A percentile compares a stretch with the other conserved stretches of the same genome.
Conservation (phyloP, 2,888 invertebrate genomes). For the Eupsilia transversa region DNA sequence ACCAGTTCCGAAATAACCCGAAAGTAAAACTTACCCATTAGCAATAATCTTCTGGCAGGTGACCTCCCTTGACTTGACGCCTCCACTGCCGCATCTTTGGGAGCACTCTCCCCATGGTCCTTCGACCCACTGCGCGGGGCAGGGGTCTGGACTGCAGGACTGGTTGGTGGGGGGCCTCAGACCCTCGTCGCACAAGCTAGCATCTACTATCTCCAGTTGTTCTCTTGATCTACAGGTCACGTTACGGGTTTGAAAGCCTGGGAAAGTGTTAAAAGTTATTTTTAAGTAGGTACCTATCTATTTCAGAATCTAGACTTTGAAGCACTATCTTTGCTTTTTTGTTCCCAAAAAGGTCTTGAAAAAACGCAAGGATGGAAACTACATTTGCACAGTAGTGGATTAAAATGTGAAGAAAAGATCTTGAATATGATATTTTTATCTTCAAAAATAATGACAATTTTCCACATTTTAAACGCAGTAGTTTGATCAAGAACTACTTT, state of each 20-base stretch:
- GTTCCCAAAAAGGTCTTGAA: neutral
- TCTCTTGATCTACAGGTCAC: slow-evolving; percentile 95
- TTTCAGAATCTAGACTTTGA: neutral
- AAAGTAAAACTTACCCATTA: slow-evolving; percentile 89
- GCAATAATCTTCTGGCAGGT: slow-evolving; percentile 95
- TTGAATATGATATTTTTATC: neutral
- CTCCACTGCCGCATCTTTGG: slow-evolving; percentile 94
- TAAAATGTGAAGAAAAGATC: neutral
- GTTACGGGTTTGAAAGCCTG: slow-evolving; percentile 93
- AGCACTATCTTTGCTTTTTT: neutral
- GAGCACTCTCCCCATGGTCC: slow-evolving; percentile 96
- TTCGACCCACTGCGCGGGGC: slow-evolving; percentile 95
- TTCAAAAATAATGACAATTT: neutral
- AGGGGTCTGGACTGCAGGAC: slow-evolving; percentile 94
- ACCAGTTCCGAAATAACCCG: neutral
- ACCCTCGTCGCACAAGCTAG: slow-evolving; percentile 94
- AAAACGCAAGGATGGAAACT: neutral
- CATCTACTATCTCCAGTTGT: slow-evolving; percentile 93
- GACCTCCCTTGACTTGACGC: slow-evolving; percentile 93
- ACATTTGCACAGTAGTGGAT: neutral
- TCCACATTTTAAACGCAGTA: neutral
- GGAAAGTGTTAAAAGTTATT: neutral
- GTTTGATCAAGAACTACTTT: neutral
- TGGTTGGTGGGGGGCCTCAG: slow-evolving; percentile 93
- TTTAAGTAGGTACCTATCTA: neutral